These are phyloP conservation scores for Bucorvus abyssinicus DNA, from an alignment of 2,797 vertebrate species.

Conservation along the genomic window DNA sequence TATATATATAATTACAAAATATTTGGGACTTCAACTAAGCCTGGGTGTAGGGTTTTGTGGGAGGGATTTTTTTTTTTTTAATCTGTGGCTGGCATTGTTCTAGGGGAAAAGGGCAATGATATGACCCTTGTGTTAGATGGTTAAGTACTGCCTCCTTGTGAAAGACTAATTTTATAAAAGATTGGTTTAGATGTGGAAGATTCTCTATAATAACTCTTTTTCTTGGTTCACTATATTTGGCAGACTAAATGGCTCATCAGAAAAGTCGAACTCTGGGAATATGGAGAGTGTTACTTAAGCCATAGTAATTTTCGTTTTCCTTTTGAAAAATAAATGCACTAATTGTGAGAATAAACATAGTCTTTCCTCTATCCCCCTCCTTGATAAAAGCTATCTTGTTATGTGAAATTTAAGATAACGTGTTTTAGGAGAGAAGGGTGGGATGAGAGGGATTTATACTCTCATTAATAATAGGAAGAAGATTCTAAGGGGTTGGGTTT, in stretches of 20 bases:
- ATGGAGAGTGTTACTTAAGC: background rate
- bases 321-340: background rate
- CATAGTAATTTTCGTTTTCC: background rate
- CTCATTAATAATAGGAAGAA: background rate
- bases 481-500: background rate
- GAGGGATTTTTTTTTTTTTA: background rate
- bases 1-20: background rate
- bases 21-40: background rate
- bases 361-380: background rate
- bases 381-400: background rate
- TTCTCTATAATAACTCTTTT: background rate
- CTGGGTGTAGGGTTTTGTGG: background rate
- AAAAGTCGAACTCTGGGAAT: background rate
- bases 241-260: background rate
- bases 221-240: background rate
- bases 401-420: background rate
- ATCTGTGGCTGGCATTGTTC: background rate
- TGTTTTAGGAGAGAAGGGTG: background rate
- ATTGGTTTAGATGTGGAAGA: background rate
- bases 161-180: background rate
- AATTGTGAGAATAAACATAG: background rate
- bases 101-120: background rate
- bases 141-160: background rate
- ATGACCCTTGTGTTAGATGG: background rate
- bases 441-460: background rate